Conservation (phyloP, 2,113 vertebrate genomes). For the Acinonyx jubatus region DNA sequence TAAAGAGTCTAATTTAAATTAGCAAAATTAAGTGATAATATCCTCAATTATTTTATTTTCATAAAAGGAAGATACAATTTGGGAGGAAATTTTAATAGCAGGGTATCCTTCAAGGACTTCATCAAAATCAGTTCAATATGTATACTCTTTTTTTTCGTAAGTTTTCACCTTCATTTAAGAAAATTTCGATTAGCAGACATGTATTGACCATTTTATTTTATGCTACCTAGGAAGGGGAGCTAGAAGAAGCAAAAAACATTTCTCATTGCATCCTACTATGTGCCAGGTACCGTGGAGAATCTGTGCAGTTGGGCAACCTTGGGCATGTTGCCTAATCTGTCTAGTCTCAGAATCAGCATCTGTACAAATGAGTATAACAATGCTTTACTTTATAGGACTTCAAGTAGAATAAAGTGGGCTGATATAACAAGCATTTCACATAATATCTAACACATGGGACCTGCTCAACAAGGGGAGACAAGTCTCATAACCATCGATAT, state of each 20-base stretch:
- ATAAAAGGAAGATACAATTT: slow-evolving; percentile 21
- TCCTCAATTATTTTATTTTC: slow-evolving; percentile 29
- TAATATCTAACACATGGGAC: neutral
- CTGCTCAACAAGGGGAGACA: neutral
- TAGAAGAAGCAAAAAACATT: neutral
- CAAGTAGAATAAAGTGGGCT: neutral
- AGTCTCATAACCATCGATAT: neutral
- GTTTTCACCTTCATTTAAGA: neutral
- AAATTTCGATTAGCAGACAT: neutral
- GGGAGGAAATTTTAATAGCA: neutral
- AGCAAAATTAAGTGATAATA: neutral
- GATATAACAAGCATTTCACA: neutral
- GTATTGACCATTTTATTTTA: neutral
- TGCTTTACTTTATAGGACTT: neutral
- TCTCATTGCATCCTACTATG: neutral
- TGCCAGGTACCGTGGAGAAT: neutral
- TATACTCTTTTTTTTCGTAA: neutral
- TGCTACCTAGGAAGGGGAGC: neutral
- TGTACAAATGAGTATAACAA: too few species aligned
- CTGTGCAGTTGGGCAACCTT: neutral
- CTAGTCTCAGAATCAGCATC: neutral
- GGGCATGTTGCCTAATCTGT: neutral
- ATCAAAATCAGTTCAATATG: neutral
- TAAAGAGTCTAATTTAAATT: neutral
- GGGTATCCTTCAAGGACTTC: neutral